Base-by-base conservation (phyloP, 2,113 vertebrate species). In the Takifugu bimaculatus region DNA sequence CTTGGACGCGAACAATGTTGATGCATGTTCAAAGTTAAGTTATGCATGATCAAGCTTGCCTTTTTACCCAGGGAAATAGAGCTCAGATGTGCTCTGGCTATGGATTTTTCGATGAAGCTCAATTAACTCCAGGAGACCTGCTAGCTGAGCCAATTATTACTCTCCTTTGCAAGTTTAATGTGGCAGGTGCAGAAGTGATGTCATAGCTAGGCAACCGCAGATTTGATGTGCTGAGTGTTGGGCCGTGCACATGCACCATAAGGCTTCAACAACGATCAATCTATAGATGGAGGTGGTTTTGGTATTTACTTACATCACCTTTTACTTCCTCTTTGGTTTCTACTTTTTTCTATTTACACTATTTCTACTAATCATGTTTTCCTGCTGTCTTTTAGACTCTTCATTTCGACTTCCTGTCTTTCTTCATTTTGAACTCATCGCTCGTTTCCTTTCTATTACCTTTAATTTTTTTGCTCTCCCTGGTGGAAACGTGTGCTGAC, bases 81-180 rank as follows among this genome's bases (percentile, higher is more conserved):
- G 73, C 75, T 69, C 78, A 83, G 84, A 72, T 69, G 70, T 57
- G 76, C 82, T 80, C 57, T 32, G 54, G 62, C 81, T 72, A 72
- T 14, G 54, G 65, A 54, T 64, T 67, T 27, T 61, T 77, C 80
- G 79, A 84, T 85, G 82, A 85, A 77, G 82, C 80, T 70, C 82
- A 87, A 86, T 89, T 86, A 88, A 75, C 83, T 84, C 75, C 72
- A 81, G 77, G 79, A 86, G 85, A 80, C 68, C 78, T 81, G 83
- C 72, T 69, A 82, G 73, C 83, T 66, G 75, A 86, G 74, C 83
- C 78, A 73, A 80, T 90, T 87, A 87, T 82, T 80, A 87, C 78
- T 75, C 81, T 71, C 57, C 55, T 70, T 71, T 62, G 70, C 58
- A 28, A 74, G 75, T 72, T 49, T 51, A 59, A 53, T 57, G 68